These are phyloP conservation scores for Drosophila anomalipes DNA, from an alignment of 2,888 invertebrate species.

Conservation along the genomic window DNA sequence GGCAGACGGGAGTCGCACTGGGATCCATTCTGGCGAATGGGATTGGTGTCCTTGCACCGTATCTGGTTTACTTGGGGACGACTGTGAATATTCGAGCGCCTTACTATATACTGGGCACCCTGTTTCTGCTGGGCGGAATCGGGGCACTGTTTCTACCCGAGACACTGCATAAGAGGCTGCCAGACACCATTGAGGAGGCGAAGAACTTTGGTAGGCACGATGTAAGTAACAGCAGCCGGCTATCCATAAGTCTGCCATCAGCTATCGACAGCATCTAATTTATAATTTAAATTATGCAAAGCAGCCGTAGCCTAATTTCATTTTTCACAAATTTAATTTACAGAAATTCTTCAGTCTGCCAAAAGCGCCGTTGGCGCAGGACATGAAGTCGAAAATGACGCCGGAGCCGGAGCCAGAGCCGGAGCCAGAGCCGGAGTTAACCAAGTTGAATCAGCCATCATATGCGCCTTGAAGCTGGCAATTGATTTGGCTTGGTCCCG, in stretches of 20 bases:
- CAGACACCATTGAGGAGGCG: slow-evolving; percentile 88
- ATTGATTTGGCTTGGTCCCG: slow-evolving; percentile 54
- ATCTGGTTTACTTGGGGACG: slow-evolving; percentile 87
- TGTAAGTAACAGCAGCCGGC: slow-evolving; percentile 64
- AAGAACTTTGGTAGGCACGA: slow-evolving; percentile 86
- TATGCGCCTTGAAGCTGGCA: slow-evolving; percentile 54
- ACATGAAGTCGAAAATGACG: slow-evolving; percentile 23
- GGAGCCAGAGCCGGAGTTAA: slow-evolving; percentile 49
- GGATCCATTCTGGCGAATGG: slow-evolving; percentile 87
- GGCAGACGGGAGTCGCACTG: slow-evolving; percentile 88
- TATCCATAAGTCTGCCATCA: slow-evolving; percentile 9
- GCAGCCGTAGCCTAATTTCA: slow-evolving; percentile 73
- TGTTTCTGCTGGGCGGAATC: slow-evolving; percentile 86
- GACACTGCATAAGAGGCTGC: slow-evolving; percentile 88
- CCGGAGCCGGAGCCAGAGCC: slow-evolving; percentile 38
- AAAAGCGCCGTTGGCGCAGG: slow-evolving; percentile 73
- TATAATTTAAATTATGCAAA: slow-evolving; percentile 71
- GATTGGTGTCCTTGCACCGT: slow-evolving; percentile 87
- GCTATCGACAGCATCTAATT: slow-evolving; percentile 62
- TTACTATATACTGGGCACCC: slow-evolving; percentile 84
- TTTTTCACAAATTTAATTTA: slow-evolving; percentile 67
- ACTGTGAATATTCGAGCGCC: slow-evolving; percentile 85
- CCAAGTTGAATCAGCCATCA: slow-evolving; percentile 62
- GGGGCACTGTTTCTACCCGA: slow-evolving; percentile 87
- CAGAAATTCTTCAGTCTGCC: slow-evolving; percentile 85